Evolutionary conservation across 2,888 invertebrate genomes (phyloP).

Genomic region (Drosophila subquinaria): DNA sequence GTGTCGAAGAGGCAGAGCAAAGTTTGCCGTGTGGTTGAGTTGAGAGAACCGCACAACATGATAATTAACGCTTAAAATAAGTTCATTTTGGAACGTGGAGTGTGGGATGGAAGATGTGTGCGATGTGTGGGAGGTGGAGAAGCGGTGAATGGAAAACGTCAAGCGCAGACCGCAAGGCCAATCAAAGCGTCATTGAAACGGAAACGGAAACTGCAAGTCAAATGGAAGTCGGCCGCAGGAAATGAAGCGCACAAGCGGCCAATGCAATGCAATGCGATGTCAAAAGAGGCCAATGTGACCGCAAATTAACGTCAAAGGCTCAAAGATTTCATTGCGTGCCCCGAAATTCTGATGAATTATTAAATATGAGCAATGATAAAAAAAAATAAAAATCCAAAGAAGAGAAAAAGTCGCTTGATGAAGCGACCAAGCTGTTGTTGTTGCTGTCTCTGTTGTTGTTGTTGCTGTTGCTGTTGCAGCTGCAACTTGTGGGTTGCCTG

Average conservation of each 20-base stretch:
- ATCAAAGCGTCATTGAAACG: slow-evolving; percentile 80
- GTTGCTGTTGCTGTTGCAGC: slow-evolving; percentile 37
- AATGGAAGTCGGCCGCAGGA: slow-evolving; percentile 74
- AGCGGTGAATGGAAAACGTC: slow-evolving; percentile 9
- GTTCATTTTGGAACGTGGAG: slow-evolving; percentile 26
- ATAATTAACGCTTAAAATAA: slow-evolving; percentile 69
- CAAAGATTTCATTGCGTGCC: slow-evolving; percentile 32
- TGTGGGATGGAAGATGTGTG: neutral
- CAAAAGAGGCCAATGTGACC: slow-evolving; percentile 41
- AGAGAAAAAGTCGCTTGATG: slow-evolving; percentile 28
- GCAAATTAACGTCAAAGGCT: slow-evolving; percentile 66
- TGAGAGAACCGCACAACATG: slow-evolving; percentile 28
- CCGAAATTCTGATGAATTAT: slow-evolving; percentile 67
- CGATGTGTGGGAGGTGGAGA: neutral
- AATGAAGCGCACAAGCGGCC: slow-evolving; percentile 71
- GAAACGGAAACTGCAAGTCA: slow-evolving; percentile 81
- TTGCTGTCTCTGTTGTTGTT: neutral
- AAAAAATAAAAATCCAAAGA: slow-evolving; percentile 4
- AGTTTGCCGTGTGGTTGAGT: slow-evolving; percentile 47
- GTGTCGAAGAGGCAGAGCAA: neutral
- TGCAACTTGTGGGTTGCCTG: slow-evolving; percentile 42
- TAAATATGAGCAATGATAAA: slow-evolving; percentile 53
- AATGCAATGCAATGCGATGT: neutral
- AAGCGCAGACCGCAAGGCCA: slow-evolving; percentile 69
- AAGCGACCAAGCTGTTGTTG: slow-evolving; percentile 25